These are phyloP conservation scores for Pristionchus fissidentatus DNA, from an alignment of 2,888 invertebrate species.

Conservation along the genomic window DNA sequence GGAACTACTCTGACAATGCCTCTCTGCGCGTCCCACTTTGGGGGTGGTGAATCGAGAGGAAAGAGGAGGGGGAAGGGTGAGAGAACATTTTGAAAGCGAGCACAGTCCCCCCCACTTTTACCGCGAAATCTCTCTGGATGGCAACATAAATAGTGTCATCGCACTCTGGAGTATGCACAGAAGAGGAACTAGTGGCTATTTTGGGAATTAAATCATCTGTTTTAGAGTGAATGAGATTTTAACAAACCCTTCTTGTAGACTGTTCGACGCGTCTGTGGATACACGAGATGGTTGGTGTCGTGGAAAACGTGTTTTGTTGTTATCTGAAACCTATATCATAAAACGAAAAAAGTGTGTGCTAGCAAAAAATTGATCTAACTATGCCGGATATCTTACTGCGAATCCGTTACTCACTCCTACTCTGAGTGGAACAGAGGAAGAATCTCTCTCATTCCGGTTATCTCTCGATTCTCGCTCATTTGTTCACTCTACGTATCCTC, in stretches of 20 bases:
- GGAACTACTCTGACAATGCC: slow-evolving; percentile 41
- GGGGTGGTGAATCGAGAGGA: slow-evolving; percentile 17
- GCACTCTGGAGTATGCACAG: not conserved
- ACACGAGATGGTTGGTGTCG: slow-evolving; percentile 56
- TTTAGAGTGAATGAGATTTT: no score
- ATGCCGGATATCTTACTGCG: no score
- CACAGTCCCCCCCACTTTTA: not conserved
- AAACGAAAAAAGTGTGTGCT: not conserved
- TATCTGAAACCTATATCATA: slow-evolving; percentile 45
- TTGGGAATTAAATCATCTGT: not conserved
- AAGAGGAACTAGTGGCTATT: not conserved
- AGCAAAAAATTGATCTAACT: no score
- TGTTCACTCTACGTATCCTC: slow-evolving; percentile 28
- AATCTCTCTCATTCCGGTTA: not conserved
- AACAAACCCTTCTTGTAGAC: slow-evolving; percentile 52
- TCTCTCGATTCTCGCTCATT: slow-evolving; percentile 38
- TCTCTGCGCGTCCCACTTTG: slow-evolving; percentile 28
- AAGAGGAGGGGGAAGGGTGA: not conserved
- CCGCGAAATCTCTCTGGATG: slow-evolving; percentile 16
- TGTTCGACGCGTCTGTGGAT: slow-evolving; percentile 61
- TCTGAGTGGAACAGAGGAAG: not conserved
- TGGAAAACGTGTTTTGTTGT: slow-evolving; percentile 61
- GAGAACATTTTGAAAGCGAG: slow-evolving; percentile 15
- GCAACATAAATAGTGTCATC: slow-evolving; percentile 36
- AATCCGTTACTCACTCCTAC: not conserved